Evolutionary conservation across 2,113 vertebrate genomes (phyloP).

Genomic region (Cynoglossus semilaevis): DNA sequence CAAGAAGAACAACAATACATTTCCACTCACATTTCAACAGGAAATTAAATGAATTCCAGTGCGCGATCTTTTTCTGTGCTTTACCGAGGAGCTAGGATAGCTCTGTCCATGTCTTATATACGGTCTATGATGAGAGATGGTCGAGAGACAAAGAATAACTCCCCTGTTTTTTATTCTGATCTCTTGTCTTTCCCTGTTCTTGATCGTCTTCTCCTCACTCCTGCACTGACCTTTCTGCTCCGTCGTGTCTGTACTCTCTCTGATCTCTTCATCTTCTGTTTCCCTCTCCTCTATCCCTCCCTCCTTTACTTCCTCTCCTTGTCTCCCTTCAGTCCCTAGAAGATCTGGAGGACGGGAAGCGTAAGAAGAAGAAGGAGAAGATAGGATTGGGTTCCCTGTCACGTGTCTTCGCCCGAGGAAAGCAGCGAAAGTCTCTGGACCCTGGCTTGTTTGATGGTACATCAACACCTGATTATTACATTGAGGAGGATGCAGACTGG

Average conservation of each 20-base stretch:
- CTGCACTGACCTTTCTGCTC: slow-evolving; percentile 19
- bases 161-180: slow-evolving; percentile 28
- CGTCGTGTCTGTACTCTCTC: slow-evolving; percentile 5
- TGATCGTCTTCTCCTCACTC: slow-evolving; percentile 23
- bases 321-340: slow-evolving; percentile 86
- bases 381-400: slow-evolving; percentile 95
- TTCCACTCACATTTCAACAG: too few relatives aligned
- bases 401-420: slow-evolving; percentile 93
- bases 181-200: slow-evolving; percentile 26
- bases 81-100: too few relatives aligned
- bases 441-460: slow-evolving; percentile 97
- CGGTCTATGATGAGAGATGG: too few relatives aligned
- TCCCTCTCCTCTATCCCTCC: slow-evolving; percentile 4
- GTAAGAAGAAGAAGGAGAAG: slow-evolving; percentile 90
- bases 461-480: slow-evolving; percentile 95
- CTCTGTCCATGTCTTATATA: too few relatives aligned
- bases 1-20: too few relatives aligned
- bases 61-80: too few relatives aligned
- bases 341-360: slow-evolving; percentile 94
- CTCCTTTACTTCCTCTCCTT: slow-evolving; percentile 1
- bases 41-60: too few relatives aligned
- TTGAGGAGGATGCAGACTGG: slow-evolving; percentile 99
- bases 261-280: slow-evolving; percentile 29
- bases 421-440: slow-evolving; percentile 95
- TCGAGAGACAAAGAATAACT: slow-evolving; percentile 31